These are phyloP conservation scores for Camptogramma bilineatum DNA, from an alignment of 2,888 invertebrate genomes.

Conservation along the genomic window DNA sequence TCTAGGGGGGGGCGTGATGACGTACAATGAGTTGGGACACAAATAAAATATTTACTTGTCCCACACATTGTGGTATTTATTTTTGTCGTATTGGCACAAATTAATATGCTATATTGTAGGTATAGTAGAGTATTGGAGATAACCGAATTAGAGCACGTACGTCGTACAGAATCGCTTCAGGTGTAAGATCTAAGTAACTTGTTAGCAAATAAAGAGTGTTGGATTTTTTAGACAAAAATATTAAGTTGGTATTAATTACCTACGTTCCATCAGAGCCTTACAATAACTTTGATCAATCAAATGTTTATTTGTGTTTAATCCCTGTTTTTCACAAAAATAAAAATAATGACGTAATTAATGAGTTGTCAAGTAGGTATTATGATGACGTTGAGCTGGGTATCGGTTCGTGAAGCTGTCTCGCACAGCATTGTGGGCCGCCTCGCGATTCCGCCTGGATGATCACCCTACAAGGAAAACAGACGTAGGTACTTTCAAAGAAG, in stretches of 20 bases:
- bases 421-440: constrained; percentile 57
- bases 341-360: constrained; percentile 28
- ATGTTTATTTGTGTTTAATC: too few species aligned
- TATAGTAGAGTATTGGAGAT: not conserved
- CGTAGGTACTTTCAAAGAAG: constrained; percentile 3
- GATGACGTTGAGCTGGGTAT: constrained; percentile 44
- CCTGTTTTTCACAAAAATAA: constrained; percentile 10
- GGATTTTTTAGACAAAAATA: too few species aligned
- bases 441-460: constrained; percentile 54
- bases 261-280: too few species aligned
- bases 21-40: not conserved
- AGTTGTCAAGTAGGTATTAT: constrained; percentile 30
- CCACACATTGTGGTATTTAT: not conserved
- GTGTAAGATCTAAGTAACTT: not conserved
- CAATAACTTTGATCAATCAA: too few species aligned
- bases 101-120: not conserved
- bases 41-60: not conserved
- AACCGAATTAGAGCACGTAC: not conserved
- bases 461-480: constrained; percentile 50
- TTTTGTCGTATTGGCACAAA: not conserved
- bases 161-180: not conserved
- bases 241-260: too few species aligned
- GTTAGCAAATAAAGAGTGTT: too few species aligned
- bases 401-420: constrained; percentile 55
- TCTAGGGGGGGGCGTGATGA: not conserved